Evolutionary conservation across 2,888 invertebrate genomes (phyloP).

Genomic region (Polia nebulosa): DNA sequence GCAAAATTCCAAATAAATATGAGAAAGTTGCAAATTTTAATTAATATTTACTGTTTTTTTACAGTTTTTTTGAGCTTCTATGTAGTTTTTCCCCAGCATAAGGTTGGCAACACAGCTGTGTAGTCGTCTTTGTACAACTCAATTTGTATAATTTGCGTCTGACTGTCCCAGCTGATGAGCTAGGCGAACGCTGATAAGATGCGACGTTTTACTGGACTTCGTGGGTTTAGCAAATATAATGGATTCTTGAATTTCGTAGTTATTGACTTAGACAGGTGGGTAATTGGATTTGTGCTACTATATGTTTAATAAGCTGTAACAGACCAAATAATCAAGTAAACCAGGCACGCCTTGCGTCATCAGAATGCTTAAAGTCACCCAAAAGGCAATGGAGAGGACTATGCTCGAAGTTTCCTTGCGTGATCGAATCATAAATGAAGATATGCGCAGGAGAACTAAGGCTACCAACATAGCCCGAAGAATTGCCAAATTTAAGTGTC

Average conservation of each 20-base stretch:
- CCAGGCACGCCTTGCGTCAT: too few relatives aligned
- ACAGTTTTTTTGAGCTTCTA: background rate
- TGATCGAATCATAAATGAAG: too few relatives aligned
- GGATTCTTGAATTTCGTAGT: background rate
- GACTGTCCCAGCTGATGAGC: constrained; percentile 22
- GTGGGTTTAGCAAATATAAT: background rate
- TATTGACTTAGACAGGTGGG: constrained; percentile 3
- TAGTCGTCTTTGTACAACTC: constrained; percentile 54
- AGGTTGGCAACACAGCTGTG: background rate
- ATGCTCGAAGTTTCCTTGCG: too few relatives aligned
- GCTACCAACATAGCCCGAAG: too few relatives aligned
- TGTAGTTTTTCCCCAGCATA: background rate
- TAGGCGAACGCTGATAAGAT: constrained; percentile 16
- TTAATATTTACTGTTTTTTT: background rate
- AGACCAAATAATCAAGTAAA: too few relatives aligned
- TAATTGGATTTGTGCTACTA: constrained; percentile 1
- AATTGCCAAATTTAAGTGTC: too few relatives aligned
- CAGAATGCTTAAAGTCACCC: too few relatives aligned
- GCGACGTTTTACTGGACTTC: constrained; percentile 15
- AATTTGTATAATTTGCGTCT: constrained; percentile 66
- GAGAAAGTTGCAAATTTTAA: too few relatives aligned
- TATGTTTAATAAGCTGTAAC: too few relatives aligned
- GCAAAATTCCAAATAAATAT: too few relatives aligned
- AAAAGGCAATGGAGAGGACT: too few relatives aligned
- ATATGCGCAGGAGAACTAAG: too few relatives aligned